Evolutionary conservation across 2,113 vertebrate species (phyloP).

Genomic region (Falco punctatus): DNA sequence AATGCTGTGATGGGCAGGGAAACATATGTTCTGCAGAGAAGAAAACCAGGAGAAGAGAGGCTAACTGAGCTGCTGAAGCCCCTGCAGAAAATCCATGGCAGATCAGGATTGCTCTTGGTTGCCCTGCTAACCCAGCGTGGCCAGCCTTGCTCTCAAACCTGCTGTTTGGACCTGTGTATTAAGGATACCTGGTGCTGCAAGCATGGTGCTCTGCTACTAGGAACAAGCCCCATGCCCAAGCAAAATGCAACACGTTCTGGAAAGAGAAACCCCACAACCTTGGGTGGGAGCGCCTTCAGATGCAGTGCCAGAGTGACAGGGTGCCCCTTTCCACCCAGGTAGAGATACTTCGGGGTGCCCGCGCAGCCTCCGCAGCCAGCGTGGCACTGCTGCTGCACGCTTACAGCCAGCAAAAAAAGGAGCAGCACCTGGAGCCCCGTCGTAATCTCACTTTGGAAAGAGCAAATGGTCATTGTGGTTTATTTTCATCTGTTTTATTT

Average conservation of each 20-base stretch:
- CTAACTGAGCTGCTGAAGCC: not conserved
- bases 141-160: not conserved
- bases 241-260: not conserved
- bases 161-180: not conserved
- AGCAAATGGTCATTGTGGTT: not conserved
- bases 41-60: not conserved
- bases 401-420: not conserved
- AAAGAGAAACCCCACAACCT: not conserved
- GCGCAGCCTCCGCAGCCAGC: not conserved
- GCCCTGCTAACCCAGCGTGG: not conserved
- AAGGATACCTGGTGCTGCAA: not conserved
- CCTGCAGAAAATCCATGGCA: not conserved
- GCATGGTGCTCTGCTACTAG: too few relatives aligned
- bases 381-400: not conserved
- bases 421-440: not conserved
- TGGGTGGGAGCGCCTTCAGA: not conserved
- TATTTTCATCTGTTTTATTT: not conserved
- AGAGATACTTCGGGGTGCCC: too few relatives aligned
- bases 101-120: not conserved
- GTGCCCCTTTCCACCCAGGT: not conserved
- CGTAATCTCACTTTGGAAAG: not conserved
- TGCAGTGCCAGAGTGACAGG: not conserved
- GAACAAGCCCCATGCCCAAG: not conserved
- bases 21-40: not conserved
- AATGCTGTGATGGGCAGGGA: not conserved